Conservation (phyloP, 1,140 invertebrate species). For the Lepidotrigona ventralis region DNA sequence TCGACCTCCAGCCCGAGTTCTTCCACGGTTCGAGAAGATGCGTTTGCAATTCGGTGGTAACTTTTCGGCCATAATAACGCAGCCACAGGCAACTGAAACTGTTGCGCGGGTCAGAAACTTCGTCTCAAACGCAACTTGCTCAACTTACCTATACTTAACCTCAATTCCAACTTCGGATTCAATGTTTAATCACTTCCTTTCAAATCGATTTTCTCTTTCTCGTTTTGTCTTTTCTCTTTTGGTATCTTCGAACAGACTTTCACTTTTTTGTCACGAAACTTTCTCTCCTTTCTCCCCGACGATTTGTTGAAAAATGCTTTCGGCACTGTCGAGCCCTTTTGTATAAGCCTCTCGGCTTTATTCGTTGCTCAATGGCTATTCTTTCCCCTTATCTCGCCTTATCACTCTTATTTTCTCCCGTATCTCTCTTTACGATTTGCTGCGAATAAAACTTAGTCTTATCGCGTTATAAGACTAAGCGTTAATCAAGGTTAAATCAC, state of each 20-base stretch:
- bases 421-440: not conserved
- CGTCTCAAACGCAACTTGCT: not conserved
- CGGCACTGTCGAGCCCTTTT: too few relatives aligned
- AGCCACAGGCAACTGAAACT: too few relatives aligned
- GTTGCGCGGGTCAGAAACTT: not conserved
- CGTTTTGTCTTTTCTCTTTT: too few relatives aligned
- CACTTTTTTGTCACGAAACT: not conserved
- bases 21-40: not conserved
- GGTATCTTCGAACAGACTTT: constrained; percentile 10
- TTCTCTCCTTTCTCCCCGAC: not conserved
- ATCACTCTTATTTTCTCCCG: not conserved
- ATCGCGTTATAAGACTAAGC: not conserved
- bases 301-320: not conserved
- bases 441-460: not conserved
- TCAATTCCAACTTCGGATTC: too few relatives aligned
- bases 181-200: too few relatives aligned
- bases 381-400: too few relatives aligned
- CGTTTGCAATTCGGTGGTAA: too few relatives aligned
- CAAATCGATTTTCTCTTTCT: constrained; percentile 5
- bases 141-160: too few relatives aligned
- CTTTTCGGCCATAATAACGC: too few relatives aligned
- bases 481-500: not conserved
- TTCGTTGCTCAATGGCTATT: too few relatives aligned
- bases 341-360: too few relatives aligned
- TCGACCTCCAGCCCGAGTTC: not conserved